These are phyloP conservation scores for Agrochola litura DNA, from an alignment of 2,888 invertebrate species.

Conservation along the genomic window DNA sequence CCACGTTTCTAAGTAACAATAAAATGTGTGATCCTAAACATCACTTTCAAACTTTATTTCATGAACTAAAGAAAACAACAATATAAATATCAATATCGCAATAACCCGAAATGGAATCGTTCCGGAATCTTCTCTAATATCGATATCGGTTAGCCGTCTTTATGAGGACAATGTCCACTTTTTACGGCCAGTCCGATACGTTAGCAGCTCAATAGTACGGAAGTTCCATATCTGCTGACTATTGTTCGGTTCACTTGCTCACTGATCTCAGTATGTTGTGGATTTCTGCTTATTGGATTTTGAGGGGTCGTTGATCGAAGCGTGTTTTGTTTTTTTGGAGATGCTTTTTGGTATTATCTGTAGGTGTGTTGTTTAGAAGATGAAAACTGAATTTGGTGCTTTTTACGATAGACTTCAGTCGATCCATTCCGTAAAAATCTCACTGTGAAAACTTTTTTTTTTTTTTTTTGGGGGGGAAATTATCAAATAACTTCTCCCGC, in stretches of 20 bases:
- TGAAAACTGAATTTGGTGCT: not conserved
- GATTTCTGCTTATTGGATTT: conserved; percentile 59
- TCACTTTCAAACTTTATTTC: conserved; percentile 21
- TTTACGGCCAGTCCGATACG: conserved; percentile 73
- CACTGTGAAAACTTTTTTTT: too few relatives aligned
- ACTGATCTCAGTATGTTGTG: conserved; percentile 60
- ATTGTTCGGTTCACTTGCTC: conserved; percentile 61
- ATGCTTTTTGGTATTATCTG: not conserved
- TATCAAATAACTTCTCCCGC: too few relatives aligned
- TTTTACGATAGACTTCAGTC: not conserved
- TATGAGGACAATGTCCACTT: conserved; percentile 78
- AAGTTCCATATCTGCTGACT: conserved; percentile 77
- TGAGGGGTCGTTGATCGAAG: conserved; percentile 11
- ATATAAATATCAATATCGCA: conserved; percentile 55
- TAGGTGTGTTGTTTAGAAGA: not conserved
- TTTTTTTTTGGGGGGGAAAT: too few relatives aligned
- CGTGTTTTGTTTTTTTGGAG: conserved; percentile 24
- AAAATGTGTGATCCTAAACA: conserved; percentile 10
- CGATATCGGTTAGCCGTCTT: conserved; percentile 70
- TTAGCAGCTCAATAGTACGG: conserved; percentile 85
- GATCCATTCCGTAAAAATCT: too few relatives aligned
- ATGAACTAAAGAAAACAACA: conserved; percentile 25
- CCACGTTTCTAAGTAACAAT: not conserved
- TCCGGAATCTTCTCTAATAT: conserved; percentile 50
- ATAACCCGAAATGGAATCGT: conserved; percentile 65